Evolutionary conservation across 2,113 vertebrate genomes (phyloP).

Genomic region (Saguinus midas): DNA sequence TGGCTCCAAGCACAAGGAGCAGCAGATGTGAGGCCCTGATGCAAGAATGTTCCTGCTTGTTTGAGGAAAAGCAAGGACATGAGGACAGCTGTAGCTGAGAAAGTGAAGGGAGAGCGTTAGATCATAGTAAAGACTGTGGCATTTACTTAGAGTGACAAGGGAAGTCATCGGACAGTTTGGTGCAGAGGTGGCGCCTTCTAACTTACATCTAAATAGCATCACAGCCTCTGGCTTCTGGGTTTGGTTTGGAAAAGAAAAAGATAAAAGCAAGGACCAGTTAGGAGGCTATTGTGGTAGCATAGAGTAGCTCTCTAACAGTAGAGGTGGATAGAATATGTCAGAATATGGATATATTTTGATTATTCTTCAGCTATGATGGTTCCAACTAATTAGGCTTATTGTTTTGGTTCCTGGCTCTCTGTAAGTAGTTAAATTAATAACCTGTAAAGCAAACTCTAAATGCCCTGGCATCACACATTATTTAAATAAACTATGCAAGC

Average conservation of each 20-base stretch:
- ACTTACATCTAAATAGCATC: background rate
- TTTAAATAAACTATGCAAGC: conserved; percentile 58
- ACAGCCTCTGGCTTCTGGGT: background rate
- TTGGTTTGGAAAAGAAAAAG: background rate
- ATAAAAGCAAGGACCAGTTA: background rate
- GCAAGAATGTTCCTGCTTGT: background rate
- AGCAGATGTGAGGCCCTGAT: background rate
- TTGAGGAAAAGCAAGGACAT: background rate
- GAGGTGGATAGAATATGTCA: background rate
- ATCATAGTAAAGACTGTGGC: background rate
- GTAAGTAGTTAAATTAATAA: conserved; percentile 68
- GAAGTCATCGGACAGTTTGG: background rate
- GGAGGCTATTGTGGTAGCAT: background rate
- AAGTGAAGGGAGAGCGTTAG: background rate
- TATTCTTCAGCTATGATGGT: conserved; percentile 26
- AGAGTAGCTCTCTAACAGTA: background rate
- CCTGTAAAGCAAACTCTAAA: conserved; percentile 61
- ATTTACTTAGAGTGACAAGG: background rate
- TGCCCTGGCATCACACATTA: conserved; percentile 45
- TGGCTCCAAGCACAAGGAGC: background rate
- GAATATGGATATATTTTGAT: conserved; percentile 24
- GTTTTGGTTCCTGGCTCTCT: conserved; percentile 16
- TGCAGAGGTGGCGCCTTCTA: background rate
- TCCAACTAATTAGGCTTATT: conserved; percentile 54
- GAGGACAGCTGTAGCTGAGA: background rate